phyloP scores from a whole-genome alignment of 2,888 invertebrate genomes.

The Drosophila incognita region DNA sequence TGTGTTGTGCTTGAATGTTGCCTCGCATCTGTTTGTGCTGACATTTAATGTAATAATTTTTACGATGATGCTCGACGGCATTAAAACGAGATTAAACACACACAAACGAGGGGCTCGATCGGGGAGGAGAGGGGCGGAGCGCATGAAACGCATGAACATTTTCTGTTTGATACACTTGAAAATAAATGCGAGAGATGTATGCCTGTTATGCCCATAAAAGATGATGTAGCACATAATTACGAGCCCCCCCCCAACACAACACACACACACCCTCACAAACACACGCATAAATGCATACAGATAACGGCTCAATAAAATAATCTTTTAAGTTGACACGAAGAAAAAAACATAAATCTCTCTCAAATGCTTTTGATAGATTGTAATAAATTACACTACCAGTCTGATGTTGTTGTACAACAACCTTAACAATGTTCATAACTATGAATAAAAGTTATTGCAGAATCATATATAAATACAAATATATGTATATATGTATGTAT shows the following conservation, averaged over 20 bases:
- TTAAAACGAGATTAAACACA: constrained; percentile 79
- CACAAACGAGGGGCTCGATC: constrained; percentile 63
- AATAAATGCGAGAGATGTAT: constrained; percentile 54
- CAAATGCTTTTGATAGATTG: constrained; percentile 13
- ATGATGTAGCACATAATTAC: constrained; percentile 78
- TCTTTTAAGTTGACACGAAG: constrained; percentile 22
- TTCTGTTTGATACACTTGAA: constrained; percentile 70
- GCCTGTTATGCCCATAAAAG: constrained; percentile 66
- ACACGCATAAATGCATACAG: constrained; percentile 11
- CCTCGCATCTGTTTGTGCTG: constrained; percentile 62
- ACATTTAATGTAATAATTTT: constrained; percentile 79
- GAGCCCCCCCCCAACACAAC: constrained; percentile 10
- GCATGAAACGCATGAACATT: constrained; percentile 32
- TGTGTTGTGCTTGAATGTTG: constrained; percentile 39
- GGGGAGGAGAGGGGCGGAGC: background rate
- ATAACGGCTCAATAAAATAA: constrained; percentile 51
- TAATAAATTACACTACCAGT: background rate
- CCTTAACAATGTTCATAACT: background rate
- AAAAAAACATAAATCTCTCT: constrained; percentile 7
- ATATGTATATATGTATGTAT: background rate
- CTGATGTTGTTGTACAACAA: background rate
- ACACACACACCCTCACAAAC: background rate
- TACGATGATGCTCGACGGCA: constrained; percentile 80
- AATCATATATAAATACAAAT: background rate
- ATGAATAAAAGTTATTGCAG: background rate